phyloP scores from a whole-genome alignment of 2,797 vertebrate species.

The Ataeniobius toweri region DNA sequence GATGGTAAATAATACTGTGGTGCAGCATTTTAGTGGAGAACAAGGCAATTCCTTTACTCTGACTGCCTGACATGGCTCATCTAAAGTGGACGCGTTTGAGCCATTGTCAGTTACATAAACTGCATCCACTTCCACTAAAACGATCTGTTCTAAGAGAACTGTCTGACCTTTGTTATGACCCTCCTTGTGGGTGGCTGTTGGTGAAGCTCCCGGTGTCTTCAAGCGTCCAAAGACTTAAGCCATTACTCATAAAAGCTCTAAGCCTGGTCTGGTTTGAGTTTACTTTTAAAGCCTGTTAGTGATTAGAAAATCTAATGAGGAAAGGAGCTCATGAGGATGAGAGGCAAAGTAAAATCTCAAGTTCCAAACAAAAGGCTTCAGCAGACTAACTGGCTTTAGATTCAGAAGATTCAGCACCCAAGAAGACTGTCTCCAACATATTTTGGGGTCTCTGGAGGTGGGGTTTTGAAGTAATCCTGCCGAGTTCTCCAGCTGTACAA shows the following conservation, averaged over 20 bases:
- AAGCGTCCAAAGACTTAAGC: conserved; percentile 36
- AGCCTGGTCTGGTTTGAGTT: conserved; percentile 23
- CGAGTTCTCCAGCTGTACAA: conserved; percentile 83
- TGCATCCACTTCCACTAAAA: conserved; percentile 46
- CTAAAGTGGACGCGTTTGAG: conserved; percentile 44
- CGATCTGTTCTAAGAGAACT: conserved; percentile 50
- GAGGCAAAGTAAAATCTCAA: conserved; percentile 27
- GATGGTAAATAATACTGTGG: conserved; percentile 17
- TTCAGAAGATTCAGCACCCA: conserved; percentile 48
- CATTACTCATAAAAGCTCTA: conserved; percentile 26
- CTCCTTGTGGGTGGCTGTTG: conserved; percentile 48
- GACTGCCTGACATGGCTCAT: conserved; percentile 26
- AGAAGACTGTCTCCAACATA: conserved; percentile 56
- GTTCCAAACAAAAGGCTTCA: conserved; percentile 48
- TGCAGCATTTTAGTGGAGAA: background rate
- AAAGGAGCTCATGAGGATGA: conserved; percentile 29
- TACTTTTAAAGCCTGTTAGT: conserved; percentile 35
- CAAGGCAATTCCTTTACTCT: conserved; percentile 56
- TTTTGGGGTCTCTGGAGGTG: conserved; percentile 58
- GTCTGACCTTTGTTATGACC: conserved; percentile 67
- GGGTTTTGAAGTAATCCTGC: conserved; percentile 64
- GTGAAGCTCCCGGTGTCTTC: conserved; percentile 49
- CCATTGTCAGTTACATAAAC: conserved; percentile 57
- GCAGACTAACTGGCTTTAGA: conserved; percentile 42
- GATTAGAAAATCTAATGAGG: conserved; percentile 26